A percentile compares a stretch with the other conserved stretches of the same genome.
phyloP scores from a whole-genome alignment of 2,888 invertebrate species.

The Metallyticus violacea region DNA sequence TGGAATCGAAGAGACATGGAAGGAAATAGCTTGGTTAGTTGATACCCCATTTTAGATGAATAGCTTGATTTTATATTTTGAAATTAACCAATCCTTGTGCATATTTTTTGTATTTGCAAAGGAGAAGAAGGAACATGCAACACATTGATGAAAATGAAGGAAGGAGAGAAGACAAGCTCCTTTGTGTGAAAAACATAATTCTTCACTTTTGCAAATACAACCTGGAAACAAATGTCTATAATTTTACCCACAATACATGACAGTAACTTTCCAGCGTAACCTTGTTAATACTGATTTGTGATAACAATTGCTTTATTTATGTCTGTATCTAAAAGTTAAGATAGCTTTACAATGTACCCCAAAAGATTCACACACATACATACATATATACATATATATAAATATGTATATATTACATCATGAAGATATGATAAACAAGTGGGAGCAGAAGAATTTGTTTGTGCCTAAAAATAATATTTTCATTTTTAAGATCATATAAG shows the following conservation, averaged over 20 bases:
- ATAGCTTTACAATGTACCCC: background rate
- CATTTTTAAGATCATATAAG: background rate
- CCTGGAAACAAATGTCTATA: background rate
- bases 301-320: too few species aligned
- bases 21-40: constrained; percentile 31
- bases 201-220: background rate
- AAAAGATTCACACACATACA: background rate
- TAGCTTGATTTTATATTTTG: constrained; percentile 9
- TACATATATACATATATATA: too few species aligned
- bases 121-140: background rate
- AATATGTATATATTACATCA: background rate
- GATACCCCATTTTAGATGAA: background rate
- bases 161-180: constrained; percentile 2
- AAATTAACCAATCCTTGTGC: constrained; percentile 2
- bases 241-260: background rate
- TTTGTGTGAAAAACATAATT: background rate
- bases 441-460: background rate
- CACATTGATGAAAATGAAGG: background rate
- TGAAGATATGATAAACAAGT: background rate
- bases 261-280: background rate
- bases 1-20: constrained; percentile 35
- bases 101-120: background rate
- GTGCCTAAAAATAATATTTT: background rate
- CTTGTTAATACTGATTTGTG: background rate
- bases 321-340: too few species aligned